Evolutionary conservation across 92 coral and sea anemone genomes (phyloP).

Genomic region (Phenganax marumi): DNA sequence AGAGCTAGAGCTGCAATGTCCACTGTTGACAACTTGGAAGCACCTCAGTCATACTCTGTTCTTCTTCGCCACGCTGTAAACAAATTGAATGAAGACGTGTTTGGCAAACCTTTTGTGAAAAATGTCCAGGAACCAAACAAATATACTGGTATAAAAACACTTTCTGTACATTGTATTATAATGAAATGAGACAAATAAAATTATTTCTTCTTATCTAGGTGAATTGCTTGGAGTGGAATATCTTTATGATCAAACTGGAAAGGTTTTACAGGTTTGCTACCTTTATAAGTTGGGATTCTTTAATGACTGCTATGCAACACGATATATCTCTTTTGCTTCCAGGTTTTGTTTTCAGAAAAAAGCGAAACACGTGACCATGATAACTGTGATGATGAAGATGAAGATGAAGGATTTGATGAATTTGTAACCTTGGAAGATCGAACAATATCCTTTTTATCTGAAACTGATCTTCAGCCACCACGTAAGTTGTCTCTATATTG

Average conservation of each 20-base stretch:
- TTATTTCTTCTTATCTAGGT: slow-evolving; percentile 1
- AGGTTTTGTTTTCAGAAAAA: too few relatives aligned
- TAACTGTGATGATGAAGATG: slow-evolving; percentile 1
- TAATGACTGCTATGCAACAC: too few relatives aligned
- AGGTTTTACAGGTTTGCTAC: slow-evolving; percentile 33
- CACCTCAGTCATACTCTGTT: too few relatives aligned
- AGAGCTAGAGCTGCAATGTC: too few relatives aligned
- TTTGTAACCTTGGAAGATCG: slow-evolving; percentile 1
- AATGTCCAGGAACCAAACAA: slow-evolving; percentile 37
- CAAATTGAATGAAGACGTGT: slow-evolving; percentile 23
- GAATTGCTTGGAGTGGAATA: slow-evolving; percentile 44
- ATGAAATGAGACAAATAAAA: neutral
- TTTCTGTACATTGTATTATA: slow-evolving; percentile 4
- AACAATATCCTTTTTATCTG: neutral
- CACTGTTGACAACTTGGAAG: too few relatives aligned
- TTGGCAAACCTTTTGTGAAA: slow-evolving; percentile 31
- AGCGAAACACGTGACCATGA: neutral
- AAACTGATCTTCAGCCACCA: neutral
- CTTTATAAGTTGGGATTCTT: too few relatives aligned
- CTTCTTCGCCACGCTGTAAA: too few relatives aligned
- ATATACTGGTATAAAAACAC: slow-evolving; percentile 8
- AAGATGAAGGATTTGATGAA: slow-evolving; percentile 16
- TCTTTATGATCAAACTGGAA: slow-evolving; percentile 25
- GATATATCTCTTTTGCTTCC: too few relatives aligned
- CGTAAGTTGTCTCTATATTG: slow-evolving; percentile 6